Base-by-base conservation (phyloP, 2,888 invertebrate species). In the Orthosia cruda region DNA sequence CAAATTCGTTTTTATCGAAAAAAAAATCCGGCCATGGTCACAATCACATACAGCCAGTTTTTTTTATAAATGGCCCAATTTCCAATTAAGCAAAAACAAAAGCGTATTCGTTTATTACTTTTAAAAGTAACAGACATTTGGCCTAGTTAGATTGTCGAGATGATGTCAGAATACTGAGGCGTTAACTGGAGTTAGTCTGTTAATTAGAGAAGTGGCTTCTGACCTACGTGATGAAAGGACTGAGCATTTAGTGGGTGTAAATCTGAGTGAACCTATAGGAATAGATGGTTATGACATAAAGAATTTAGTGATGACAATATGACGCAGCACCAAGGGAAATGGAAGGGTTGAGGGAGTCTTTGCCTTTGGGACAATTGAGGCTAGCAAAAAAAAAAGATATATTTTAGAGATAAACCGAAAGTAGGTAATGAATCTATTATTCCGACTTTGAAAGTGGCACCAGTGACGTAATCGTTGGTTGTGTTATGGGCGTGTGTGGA, bases 71-170 rank as follows among this genome's bases (percentile, higher is more conserved):
- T 71, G 55, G 4, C 11, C 12, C 12, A 13, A 11, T 32, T 20
- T 61, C 77, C 68, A 81, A 82, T 16, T 63, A 62, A 77, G 79
- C 77, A 66, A 26, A 66, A 77, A 65, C 64, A 76, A 66, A 68
- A 70, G 62, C 70, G 77, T 64, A 71, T 77, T 80, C 26, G 32
- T 32, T 32, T 32, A 70, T 70, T 54, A 58, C 52, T 68, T 74
- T 32, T 20, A 16, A 23, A 81, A 58, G 45, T 62, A 54, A 74
- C 81, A 23, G 54, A 20, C 81, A 13, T 55, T 54, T 77, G 79
- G 9, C 79, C 79, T 77, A 80, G 70, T 80, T 80, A 82, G 79
- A 80, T 80, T 65, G 47, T 50, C 59, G 16, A 23, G 61, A 20
- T 80, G 79, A 80, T 66, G 79, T 82, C 82, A 77, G 71, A 12